Percentiles rank a stretch among this genome's conserved stretches.
These are phyloP conservation scores for Doryteuthis pealeii DNA, from an alignment of 1,140 invertebrate species.

Conservation along the genomic window DNA sequence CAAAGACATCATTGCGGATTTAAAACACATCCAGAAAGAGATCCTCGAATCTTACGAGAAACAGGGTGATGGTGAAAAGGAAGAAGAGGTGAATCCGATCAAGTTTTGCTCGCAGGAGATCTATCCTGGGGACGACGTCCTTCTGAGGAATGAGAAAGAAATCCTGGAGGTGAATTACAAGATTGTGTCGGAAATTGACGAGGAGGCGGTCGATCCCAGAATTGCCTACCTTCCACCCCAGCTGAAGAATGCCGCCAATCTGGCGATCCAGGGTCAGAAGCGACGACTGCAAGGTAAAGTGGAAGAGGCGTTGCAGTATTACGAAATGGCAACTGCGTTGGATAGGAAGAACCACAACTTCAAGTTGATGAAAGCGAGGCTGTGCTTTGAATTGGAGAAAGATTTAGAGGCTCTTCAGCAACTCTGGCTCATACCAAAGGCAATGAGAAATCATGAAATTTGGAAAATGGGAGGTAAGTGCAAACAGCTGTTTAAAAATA, in stretches of 20 bases:
- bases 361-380: conserved; percentile 39
- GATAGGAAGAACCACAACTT: conserved; percentile 41
- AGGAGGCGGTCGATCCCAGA: background rate
- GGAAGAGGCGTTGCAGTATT: conserved; percentile 32
- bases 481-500: too few species aligned
- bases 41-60: conserved; percentile 36
- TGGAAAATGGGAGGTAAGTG: conserved; percentile 52
- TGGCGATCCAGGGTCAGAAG: conserved; percentile 34
- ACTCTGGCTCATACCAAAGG: conserved; percentile 44
- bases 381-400: conserved; percentile 32
- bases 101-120: conserved; percentile 45
- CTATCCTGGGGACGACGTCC: conserved; percentile 50
- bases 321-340: conserved; percentile 32
- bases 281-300: conserved; percentile 22
- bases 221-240: background rate
- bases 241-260: conserved; percentile 14
- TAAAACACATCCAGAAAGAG: conserved; percentile 35
- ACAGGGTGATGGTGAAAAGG: conserved; percentile 18
- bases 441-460: conserved; percentile 37
- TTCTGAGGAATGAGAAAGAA: conserved; percentile 44
- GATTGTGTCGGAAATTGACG: conserved; percentile 24
- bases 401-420: conserved; percentile 36
- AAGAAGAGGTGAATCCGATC: conserved; percentile 43
- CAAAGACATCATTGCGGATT: conserved; percentile 28
- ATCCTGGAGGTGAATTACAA: conserved; percentile 47